A percentile compares a stretch with the other conserved stretches of the same genome.
These are phyloP conservation scores for Sakesphorus luctuosus DNA, from an alignment of 2,113 vertebrate genomes.

Conservation along the genomic window DNA sequence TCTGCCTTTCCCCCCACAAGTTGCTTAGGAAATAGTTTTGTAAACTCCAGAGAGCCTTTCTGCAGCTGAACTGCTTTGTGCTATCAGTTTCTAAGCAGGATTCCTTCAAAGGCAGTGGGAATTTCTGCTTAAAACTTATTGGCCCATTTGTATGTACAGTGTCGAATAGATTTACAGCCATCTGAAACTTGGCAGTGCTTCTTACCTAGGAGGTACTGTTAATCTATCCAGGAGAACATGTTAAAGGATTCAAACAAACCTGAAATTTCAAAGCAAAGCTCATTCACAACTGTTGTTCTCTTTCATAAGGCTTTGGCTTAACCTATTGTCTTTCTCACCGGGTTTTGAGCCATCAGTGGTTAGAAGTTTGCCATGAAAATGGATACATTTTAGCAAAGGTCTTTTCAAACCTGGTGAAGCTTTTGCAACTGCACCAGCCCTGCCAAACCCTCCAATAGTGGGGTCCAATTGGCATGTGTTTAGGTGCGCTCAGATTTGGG, in stretches of 20 bases:
- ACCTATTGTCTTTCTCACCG: neutral
- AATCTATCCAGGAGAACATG: neutral
- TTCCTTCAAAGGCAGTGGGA: conserved; percentile 10
- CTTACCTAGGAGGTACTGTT: neutral
- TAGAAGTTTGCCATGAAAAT: neutral
- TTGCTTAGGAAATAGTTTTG: conserved; percentile 43
- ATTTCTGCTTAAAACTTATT: neutral
- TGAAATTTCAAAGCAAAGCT: neutral
- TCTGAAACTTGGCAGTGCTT: neutral
- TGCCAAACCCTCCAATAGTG: neutral
- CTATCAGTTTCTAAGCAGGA: conserved; percentile 31
- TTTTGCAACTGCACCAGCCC: neutral
- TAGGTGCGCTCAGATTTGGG: neutral
- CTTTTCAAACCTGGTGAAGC: neutral
- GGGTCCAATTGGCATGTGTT: neutral
- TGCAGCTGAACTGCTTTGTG: conserved; percentile 26
- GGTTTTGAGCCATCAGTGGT: neutral
- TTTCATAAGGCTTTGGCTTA: conserved; percentile 13
- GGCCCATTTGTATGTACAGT: neutral
- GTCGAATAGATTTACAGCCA: neutral
- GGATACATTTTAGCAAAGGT: neutral
- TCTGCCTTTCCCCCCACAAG: neutral
- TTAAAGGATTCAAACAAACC: neutral
- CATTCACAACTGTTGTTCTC: neutral
- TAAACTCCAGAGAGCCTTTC: conserved; percentile 9